phyloP scores from a whole-genome alignment of 2,888 invertebrate genomes.

The Cephus pulcher region DNA sequence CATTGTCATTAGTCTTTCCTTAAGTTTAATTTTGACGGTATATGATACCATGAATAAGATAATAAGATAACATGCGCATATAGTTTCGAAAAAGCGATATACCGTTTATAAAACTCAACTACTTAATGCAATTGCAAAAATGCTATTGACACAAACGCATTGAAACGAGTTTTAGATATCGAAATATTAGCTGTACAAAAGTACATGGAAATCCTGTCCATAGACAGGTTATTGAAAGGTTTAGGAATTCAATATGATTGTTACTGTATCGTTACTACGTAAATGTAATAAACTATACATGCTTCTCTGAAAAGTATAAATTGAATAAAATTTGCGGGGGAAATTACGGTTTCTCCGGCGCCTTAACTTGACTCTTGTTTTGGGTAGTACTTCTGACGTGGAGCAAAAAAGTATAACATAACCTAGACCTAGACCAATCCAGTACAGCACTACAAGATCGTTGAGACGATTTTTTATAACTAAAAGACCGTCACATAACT shows the following conservation, averaged over 20 bases:
- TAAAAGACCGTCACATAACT: too few species aligned
- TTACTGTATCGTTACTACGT: background rate
- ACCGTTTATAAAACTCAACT: background rate
- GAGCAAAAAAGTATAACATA: too few species aligned
- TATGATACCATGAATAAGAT: background rate
- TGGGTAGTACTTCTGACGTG: too few species aligned
- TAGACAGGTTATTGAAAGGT: background rate
- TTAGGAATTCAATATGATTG: background rate
- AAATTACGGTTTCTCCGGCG: too few species aligned
- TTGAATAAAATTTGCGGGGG: background rate
- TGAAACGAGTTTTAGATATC: background rate
- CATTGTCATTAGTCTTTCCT: background rate
- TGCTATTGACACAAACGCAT: background rate
- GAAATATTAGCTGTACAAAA: background rate
- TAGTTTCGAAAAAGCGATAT: background rate
- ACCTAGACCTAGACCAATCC: too few species aligned
- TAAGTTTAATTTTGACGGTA: background rate
- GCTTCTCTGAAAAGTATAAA: background rate
- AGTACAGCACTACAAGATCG: too few species aligned
- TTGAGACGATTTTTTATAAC: too few species aligned
- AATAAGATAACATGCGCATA: background rate
- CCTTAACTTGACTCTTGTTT: too few species aligned
- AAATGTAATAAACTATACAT: background rate
- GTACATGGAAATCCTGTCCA: background rate
- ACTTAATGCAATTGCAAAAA: background rate